These are phyloP conservation scores for Saccopteryx leptura DNA, from an alignment of 2,113 vertebrate species.

Conservation along the genomic window DNA sequence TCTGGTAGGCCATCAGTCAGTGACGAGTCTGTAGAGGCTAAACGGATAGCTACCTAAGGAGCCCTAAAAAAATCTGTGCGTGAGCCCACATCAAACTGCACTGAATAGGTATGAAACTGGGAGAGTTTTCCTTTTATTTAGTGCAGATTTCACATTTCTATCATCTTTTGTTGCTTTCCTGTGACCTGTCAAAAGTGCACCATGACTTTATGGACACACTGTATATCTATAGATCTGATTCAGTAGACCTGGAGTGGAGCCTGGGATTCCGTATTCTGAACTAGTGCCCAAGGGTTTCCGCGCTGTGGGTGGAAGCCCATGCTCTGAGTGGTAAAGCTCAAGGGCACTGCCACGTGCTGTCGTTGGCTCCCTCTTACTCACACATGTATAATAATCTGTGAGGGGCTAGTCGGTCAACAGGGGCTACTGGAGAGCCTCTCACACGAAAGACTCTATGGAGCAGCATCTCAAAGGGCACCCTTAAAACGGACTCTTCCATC, in stretches of 20 bases:
- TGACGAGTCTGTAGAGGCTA: no score
- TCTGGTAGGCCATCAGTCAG: no score
- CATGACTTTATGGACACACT: background rate
- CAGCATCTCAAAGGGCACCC: background rate
- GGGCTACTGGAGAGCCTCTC: background rate
- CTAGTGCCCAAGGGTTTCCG: fast-evolving
- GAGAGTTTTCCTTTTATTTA: no score
- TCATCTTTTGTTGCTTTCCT: no score
- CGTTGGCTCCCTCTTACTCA: background rate
- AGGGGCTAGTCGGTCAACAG: no score
- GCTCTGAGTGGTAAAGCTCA: fast-evolving
- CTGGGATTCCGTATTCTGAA: background rate
- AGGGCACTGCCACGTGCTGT: fast-evolving
- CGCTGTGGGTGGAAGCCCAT: fast-evolving
- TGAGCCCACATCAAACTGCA: no score
- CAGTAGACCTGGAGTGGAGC: background rate
- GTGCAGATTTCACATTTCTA: no score
- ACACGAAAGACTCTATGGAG: background rate
- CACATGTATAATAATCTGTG: fast-evolving
- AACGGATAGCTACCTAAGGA: no score
- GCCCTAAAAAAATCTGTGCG: no score
- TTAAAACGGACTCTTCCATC: background rate
- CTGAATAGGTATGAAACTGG: no score
- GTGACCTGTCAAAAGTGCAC: no score
- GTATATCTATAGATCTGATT: background rate